Percentiles rank a stretch among this genome's conserved stretches.
These are phyloP conservation scores for Scaptomyza hsui DNA, from an alignment of 1,140 invertebrate species.

Conservation along the genomic window DNA sequence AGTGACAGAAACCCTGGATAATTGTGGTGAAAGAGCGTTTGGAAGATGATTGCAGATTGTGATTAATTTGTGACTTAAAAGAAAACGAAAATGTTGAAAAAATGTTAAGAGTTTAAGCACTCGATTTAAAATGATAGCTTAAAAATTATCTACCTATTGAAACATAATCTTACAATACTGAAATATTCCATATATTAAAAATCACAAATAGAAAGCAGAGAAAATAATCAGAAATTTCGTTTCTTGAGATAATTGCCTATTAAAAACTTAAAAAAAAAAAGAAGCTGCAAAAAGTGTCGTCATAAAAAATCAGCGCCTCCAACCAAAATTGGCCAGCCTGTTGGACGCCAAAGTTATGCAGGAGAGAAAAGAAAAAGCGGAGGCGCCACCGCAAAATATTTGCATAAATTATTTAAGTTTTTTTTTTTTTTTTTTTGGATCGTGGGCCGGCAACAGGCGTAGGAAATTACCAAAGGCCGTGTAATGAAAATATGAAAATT, in stretches of 20 bases:
- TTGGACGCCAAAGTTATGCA: constrained; percentile 49
- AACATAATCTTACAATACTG: background rate
- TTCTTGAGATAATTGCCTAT: constrained; percentile 24
- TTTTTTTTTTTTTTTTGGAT: background rate
- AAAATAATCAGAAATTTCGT: background rate
- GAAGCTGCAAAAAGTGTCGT: constrained; percentile 2
- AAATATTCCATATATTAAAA: constrained; percentile 2
- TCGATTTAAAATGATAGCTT: too few species aligned
- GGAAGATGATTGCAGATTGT: background rate
- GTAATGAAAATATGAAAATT: constrained; percentile 80
- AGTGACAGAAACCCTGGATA: constrained; percentile 18
- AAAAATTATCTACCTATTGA: too few species aligned
- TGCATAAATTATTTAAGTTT: constrained; percentile 75
- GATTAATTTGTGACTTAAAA: background rate
- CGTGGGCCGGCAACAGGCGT: constrained; percentile 37
- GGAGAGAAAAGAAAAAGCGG: background rate
- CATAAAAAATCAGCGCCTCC: constrained; percentile 27
- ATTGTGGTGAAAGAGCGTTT: background rate
- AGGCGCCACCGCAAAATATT: constrained; percentile 63
- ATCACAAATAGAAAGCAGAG: background rate
- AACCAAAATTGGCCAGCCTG: constrained; percentile 53
- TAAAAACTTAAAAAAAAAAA: background rate
- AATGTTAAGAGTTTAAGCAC: too few species aligned
- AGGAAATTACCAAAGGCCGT: constrained; percentile 37
- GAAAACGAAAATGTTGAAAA: too few species aligned